Base-by-base conservation (phyloP, 2,888 invertebrate species). In the Drosophila imparisetae region DNA sequence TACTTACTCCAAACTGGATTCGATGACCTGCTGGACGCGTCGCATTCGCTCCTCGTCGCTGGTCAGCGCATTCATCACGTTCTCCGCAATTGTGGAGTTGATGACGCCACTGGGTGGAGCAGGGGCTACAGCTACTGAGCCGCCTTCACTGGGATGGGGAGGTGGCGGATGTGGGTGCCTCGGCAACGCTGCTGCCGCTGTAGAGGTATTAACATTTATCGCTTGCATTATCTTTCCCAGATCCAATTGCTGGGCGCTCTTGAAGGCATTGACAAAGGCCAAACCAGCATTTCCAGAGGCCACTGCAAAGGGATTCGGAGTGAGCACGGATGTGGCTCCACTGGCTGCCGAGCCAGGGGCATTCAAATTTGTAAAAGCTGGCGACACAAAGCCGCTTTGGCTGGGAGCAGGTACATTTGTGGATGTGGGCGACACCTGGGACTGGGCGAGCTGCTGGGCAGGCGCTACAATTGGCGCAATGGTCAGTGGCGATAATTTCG, bases 11-110 rank as follows among this genome's bases (percentile, higher is more conserved):
- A 93, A 80, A 29, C 92, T 92, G 40, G 90, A 75, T 72, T 93
- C 93, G n/a, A 93, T 92, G 54, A 93, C 90, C 54, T 91, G 90
- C 73, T 93, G 92, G 57, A 93, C 89, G 18, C 91, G 90, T 24
- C 86, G 81, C 78, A 92, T 79, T 72, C 92, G 92, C 10, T 92
- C 92, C 36, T 92, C 92, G 62, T 92, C 90, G 32, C 64, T 77
- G 40, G 89, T 80, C 54, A 92, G 76, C 5, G 92, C 91, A 71
- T 81, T 90, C 66, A 92, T 83, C 4, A 92, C 92, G 75, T 92
- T 92, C 58, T 92, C 92, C 0, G 90, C 89, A 61, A 92, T 91
- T 36, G 90, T 89, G 38, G 87, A 89, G 38, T 90, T 91, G 5
- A 92, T 92, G 1, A 86, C 81, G 18, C 92, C 92, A 65, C 80